phyloP scores from a whole-genome alignment of 1,140 invertebrate genomes.

The Brachionus koreanus region DNA sequence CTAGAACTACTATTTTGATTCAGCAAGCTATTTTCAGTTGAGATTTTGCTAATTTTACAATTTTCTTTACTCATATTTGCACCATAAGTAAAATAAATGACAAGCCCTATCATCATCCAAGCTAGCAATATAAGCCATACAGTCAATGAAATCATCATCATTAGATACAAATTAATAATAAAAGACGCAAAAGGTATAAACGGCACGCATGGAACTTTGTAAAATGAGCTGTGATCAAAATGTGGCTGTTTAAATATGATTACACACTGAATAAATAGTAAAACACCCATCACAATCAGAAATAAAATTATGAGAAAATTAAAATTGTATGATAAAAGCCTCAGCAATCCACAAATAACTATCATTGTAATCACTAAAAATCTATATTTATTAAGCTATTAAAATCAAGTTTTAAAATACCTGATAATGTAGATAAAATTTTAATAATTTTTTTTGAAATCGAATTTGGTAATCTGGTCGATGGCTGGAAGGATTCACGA shows the following conservation, averaged over 20 bases:
- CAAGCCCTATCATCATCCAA: conserved; percentile 50
- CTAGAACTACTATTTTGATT: neutral
- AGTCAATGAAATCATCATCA: conserved; percentile 50
- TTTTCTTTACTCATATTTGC: neutral
- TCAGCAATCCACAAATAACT: conserved; percentile 25
- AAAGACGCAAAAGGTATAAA: conserved; percentile 51
- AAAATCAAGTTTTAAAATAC: neutral
- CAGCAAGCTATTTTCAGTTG: neutral
- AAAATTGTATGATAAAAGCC: neutral
- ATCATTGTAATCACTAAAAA: neutral
- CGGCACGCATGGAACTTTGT: conserved; percentile 54
- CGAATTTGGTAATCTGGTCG: neutral
- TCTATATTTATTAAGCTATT: neutral
- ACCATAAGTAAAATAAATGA: conserved; percentile 43
- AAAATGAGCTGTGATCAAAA: conserved; percentile 50
- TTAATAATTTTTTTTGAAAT: conserved; percentile 2
- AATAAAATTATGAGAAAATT: neutral
- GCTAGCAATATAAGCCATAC: conserved; percentile 55
- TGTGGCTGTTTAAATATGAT: conserved; percentile 52
- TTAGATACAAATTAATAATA: conserved; percentile 51
- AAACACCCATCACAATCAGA: conserved; percentile 31
- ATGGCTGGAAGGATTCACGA: neutral
- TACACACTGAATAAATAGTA: conserved; percentile 48
- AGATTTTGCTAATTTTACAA: neutral
- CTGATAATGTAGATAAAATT: neutral